These are phyloP conservation scores for Thysanoteuthis rhombus DNA, from an alignment of 2,888 invertebrate species.

Conservation along the genomic window DNA sequence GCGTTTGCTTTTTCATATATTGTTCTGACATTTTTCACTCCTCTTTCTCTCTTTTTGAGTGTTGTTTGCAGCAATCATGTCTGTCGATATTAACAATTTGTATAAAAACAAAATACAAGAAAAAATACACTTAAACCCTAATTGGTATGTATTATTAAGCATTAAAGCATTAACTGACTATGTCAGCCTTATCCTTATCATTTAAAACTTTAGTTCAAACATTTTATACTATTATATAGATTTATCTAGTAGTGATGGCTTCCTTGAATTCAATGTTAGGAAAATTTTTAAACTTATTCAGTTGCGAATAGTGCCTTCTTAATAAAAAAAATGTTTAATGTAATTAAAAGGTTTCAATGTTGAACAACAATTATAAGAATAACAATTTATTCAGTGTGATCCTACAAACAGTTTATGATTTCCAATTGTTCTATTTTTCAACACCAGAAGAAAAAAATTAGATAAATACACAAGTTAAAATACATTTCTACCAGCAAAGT, in stretches of 20 bases:
- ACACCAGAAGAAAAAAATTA: neutral
- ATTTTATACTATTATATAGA: neutral
- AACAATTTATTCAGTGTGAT: neutral
- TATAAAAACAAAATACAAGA: neutral
- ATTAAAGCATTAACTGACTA: neutral
- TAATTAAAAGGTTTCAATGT: neutral
- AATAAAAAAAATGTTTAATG: neutral
- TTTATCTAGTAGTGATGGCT: neutral
- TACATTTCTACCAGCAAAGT: neutral
- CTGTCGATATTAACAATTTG: neutral
- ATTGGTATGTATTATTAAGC: neutral
- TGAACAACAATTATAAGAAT: neutral
- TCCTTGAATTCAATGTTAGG: neutral
- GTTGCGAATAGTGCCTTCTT: constrained; percentile 27
- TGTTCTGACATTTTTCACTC: neutral
- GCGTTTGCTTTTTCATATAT: neutral
- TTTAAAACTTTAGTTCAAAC: neutral
- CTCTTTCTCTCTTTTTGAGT: neutral
- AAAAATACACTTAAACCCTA: neutral
- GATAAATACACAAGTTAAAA: neutral
- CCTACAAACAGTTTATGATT: neutral
- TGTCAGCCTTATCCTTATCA: neutral
- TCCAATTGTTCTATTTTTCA: neutral
- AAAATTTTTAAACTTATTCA: neutral
- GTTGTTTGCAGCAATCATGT: neutral